A percentile compares a stretch with the other conserved stretches of the same genome.
Conservation (phyloP, 2,888 invertebrate species). For the Atethmia centrago region DNA sequence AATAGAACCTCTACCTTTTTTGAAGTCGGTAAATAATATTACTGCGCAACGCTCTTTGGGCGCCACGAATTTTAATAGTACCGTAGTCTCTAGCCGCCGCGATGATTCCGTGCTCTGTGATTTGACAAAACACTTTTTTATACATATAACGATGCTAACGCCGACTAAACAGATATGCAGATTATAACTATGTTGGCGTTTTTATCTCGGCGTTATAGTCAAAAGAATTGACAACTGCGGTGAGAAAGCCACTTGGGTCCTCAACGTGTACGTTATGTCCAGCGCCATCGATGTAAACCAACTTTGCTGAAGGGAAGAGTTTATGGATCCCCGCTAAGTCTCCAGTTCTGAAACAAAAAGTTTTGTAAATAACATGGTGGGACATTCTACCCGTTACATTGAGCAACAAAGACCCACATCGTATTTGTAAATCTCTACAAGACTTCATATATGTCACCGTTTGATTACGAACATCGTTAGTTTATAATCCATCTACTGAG, state of each 20-base stretch:
- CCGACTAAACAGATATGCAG: not conserved
- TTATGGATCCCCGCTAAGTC: conserved; percentile 69
- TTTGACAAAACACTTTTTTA: no score
- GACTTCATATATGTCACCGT: no score
- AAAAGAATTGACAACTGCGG: conserved; percentile 50
- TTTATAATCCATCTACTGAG: no score
- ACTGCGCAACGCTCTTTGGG: no score
- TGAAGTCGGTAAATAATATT: no score
- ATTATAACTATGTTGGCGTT: not conserved
- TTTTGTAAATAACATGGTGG: not conserved
- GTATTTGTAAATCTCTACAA: not conserved
- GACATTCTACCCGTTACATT: not conserved
- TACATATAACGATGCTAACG: not conserved
- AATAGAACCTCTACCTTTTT: no score
- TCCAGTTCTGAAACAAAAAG: conserved; percentile 35
- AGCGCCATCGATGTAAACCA: conserved; percentile 73
- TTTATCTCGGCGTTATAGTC: conserved; percentile 40
- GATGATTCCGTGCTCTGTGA: not conserved
- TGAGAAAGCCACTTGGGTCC: conserved; percentile 78
- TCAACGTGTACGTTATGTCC: conserved; percentile 82
- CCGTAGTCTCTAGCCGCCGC: no score
- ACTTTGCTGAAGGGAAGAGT: conserved; percentile 74
- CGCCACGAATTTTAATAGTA: no score
- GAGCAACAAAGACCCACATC: not conserved
- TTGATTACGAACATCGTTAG: no score